Base-by-base conservation (phyloP, 2,113 vertebrate genomes). In the Acrocephalus arundinaceus region DNA sequence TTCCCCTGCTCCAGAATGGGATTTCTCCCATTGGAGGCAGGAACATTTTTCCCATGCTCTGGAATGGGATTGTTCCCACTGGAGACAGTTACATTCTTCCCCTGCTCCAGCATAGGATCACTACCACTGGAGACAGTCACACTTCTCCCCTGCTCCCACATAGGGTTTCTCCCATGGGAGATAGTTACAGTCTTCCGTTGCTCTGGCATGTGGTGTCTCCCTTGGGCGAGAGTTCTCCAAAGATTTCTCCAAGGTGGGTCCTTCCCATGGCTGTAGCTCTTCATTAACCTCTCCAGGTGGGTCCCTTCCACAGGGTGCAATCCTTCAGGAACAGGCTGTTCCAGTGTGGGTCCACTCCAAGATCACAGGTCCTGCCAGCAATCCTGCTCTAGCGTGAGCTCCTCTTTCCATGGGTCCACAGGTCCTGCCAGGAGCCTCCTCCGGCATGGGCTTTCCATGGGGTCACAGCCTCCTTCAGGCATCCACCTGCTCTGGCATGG, bases 1-100 rank as follows among this genome's bases (percentile, higher is more conserved):
- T 22, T 8, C 9, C 54, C 6, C 7, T 46, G 16, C 25, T 37
- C 15, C 0, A 0, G 37, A 7, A 30, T 45, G 11, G 25, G 2
- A 0, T 24, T 3, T 0, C 25, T 46, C 33, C 62, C 21, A 15
- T 3, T 15, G 33, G 16, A 31, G 16, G 33, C 2, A 39, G 33
- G 2, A 1, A 2, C 33, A 37, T 1, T 48, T 3, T 15, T 13
- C 6, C 27, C 16, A 1, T 33, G 15, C 27, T 46, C 21, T 0
- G 3, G 27, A 3, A 12, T 31, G 10, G 16, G 2, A 2, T 25
- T 3, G 0, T 23, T 81, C 78, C 43, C 45, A 17, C 17, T 4
- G 43, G 15, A 48, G 9, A 18, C 2, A 14, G 24, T 3, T 4
- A 52, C 27, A 28, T 2, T 52, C 6, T 28, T 28, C 27, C 15